Conservation (phyloP, 2,797 vertebrate species). For the Cyprinodon diabolis region DNA sequence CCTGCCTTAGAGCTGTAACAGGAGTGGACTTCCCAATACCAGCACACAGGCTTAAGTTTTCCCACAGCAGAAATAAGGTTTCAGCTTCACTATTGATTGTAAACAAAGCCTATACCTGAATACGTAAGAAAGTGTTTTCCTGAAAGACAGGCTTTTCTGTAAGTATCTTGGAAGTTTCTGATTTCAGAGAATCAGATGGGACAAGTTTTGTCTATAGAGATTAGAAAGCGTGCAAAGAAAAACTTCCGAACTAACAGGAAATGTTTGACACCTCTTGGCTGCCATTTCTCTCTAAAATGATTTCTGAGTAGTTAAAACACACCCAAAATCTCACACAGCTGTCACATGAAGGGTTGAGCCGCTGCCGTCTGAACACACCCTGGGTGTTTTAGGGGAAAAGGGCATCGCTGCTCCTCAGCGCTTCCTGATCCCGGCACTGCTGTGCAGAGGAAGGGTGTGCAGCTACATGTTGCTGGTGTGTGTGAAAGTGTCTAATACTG, state of each 20-base stretch:
- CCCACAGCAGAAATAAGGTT: slow-evolving; percentile 42
- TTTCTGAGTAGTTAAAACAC: slow-evolving; percentile 23
- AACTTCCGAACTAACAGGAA: not conserved
- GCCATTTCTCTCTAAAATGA: slow-evolving; percentile 4
- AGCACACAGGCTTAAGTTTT: slow-evolving; percentile 20
- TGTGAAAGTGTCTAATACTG: slow-evolving; percentile 18
- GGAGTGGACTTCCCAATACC: slow-evolving; percentile 38
- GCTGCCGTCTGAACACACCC: slow-evolving; percentile 39
- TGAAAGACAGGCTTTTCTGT: not conserved
- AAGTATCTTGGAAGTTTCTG: not conserved
- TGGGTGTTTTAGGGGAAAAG: slow-evolving; percentile 14
- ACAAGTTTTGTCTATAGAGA: not conserved
- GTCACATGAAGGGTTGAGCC: slow-evolving; percentile 31
- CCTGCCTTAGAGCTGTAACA: slow-evolving; percentile 53
- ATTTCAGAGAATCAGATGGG: not conserved
- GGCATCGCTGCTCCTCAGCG: slow-evolving; percentile 48
- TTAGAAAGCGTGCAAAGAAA: not conserved
- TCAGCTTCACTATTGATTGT: slow-evolving; percentile 55
- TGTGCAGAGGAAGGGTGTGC: slow-evolving; percentile 59
- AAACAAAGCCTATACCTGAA: slow-evolving; percentile 40
- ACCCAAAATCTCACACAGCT: slow-evolving; percentile 3
- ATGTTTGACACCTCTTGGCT: slow-evolving; percentile 3
- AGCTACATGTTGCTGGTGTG: slow-evolving; percentile 21
- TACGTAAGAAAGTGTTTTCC: not conserved
- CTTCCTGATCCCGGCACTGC: slow-evolving; percentile 59